Evolutionary conservation across 2,113 vertebrate genomes (phyloP), one percentile per base, ranked within the genome.

Genomic region (Silurus glanis): DNA sequence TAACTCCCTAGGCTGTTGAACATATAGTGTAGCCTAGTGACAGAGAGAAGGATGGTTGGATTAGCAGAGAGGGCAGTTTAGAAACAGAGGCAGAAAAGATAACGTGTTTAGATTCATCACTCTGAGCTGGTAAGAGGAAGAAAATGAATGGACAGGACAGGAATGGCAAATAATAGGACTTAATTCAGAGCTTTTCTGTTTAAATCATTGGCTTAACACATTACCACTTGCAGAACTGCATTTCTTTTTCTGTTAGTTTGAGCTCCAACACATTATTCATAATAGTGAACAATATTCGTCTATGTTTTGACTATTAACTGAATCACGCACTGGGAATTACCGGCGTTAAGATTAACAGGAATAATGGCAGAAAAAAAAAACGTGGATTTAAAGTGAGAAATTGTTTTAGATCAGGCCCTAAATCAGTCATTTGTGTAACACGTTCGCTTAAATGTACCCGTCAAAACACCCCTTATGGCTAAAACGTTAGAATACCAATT

Each of bases 1-100:
- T 87, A 69, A 75, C 69, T 84, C 75, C 86, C 76, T 23, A 82
- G 84, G 87, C 88, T 91, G 90, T 91, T 92, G 91, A 88, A 56
- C 69, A 62, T 14, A 88, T 87, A 86, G 84, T 87, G 90, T 85
- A 87, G 91, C 84, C 53, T 80, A 89, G 83, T 84, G 89, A 92
- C 88, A 87, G 86, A 76, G 86, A 80, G 69, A 89, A 75, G 23
- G 82, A 84, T 74, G 82, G 58, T 21, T 28, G 81, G 81, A 86
- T 64, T 90, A 76, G 72, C 71, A 51, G 17, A n/a, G 56, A 83
- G 75, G 64, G 62, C 74, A 61, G 67, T 23, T 74, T 83, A 62
- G 80, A 51, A 85, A 83, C n/a, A 61, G 37, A 71, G 71, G 55
- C 83, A 78, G 61, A 55, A 45, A 47, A 82, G 82, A 61, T 53